These are phyloP conservation scores for Tonatia bakeri DNA, from an alignment of 2,113 vertebrate species.

Conservation along the genomic window DNA sequence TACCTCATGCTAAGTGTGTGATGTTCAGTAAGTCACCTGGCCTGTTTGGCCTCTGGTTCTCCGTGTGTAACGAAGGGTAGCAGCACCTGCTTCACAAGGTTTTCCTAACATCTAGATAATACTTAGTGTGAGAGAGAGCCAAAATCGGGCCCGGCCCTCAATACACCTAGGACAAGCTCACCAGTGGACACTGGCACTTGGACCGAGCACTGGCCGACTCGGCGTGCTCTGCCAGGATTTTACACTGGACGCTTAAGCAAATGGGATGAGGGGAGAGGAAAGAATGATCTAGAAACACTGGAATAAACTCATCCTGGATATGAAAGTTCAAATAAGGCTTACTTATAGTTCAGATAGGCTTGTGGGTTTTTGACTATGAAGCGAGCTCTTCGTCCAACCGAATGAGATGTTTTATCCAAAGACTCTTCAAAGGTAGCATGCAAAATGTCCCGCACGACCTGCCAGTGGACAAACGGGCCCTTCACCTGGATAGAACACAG, in stretches of 20 bases:
- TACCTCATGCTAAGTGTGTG: accelerated
- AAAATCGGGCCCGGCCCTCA: not conserved
- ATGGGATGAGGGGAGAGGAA: not conserved
- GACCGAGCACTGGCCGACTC: no score
- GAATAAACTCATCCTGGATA: accelerated
- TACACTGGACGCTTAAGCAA: not conserved
- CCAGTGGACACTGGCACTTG: not conserved
- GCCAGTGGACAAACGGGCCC: constrained; percentile 91
- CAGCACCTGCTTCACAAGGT: not conserved
- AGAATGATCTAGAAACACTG: accelerated
- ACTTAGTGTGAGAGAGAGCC: accelerated
- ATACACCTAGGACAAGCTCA: not conserved
- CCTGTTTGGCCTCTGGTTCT: not conserved
- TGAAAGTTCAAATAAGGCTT: constrained; percentile 12
- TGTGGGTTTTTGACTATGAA: constrained; percentile 96
- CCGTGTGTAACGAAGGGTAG: not conserved
- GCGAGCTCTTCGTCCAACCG: constrained; percentile 90
- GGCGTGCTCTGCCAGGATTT: no score
- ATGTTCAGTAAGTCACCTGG: accelerated
- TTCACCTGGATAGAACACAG: constrained; percentile 83
- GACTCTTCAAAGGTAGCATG: constrained; percentile 91
- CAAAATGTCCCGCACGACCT: constrained; percentile 92
- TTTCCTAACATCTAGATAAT: not conserved
- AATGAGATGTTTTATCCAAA: constrained; percentile 93
- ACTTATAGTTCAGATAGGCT: constrained; percentile 94